Percentiles rank a stretch among this genome's conserved stretches.
Conservation (phyloP, 2,113 vertebrate genomes). For the Harpagus bidentatus region DNA sequence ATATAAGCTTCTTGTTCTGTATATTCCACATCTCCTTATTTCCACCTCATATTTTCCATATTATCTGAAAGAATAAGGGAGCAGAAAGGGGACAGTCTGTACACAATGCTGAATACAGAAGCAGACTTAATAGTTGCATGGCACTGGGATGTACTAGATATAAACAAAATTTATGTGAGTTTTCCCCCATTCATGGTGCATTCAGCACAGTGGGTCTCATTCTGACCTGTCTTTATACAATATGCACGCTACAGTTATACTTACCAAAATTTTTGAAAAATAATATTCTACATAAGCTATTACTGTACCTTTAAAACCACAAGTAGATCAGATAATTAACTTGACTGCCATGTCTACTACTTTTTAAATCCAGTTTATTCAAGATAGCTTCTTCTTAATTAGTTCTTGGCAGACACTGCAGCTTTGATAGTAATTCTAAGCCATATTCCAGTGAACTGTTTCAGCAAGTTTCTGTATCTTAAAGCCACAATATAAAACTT, state of each 20-base stretch:
- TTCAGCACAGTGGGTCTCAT: background rate
- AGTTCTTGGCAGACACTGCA: slow-evolving; percentile 41
- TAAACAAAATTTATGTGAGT: background rate
- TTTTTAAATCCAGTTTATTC: background rate
- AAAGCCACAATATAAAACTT: slow-evolving; percentile 8
- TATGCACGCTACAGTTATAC: background rate
- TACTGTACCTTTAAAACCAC: background rate
- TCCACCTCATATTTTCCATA: background rate
- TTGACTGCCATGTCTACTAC: background rate
- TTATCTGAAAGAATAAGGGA: background rate
- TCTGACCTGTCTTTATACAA: background rate
- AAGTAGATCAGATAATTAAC: slow-evolving; percentile 34
- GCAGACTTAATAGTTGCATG: background rate
- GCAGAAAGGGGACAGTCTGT: background rate
- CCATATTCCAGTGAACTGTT: background rate
- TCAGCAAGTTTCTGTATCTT: background rate
- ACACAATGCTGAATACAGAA: background rate
- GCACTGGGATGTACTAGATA: background rate
- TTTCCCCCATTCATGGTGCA: background rate
- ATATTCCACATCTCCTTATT: background rate
- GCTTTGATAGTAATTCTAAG: slow-evolving; percentile 19
- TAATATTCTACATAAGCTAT: background rate
- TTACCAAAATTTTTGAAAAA: background rate
- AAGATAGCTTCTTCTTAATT: slow-evolving; percentile 58
- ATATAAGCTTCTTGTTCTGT: background rate